phyloP scores from a whole-genome alignment of 1,140 invertebrate genomes.

The Vanessa tameamea region DNA sequence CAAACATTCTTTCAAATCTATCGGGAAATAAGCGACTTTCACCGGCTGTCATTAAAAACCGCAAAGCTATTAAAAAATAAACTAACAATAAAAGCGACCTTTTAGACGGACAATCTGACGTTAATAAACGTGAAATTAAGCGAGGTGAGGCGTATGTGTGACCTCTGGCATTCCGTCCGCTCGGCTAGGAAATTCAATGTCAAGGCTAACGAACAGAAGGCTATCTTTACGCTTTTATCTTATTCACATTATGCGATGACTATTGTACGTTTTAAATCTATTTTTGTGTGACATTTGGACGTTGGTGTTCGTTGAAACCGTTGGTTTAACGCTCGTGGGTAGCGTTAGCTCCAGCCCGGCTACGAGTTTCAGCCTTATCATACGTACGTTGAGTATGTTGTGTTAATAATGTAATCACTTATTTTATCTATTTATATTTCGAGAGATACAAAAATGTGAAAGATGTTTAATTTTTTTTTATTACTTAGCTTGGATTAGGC shows the following conservation, averaged over 20 bases:
- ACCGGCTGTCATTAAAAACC: background rate
- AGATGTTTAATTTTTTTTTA: too few species aligned
- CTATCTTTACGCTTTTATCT: slow-evolving; percentile 1
- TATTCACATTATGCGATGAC: background rate
- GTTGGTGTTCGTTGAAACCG: too few species aligned
- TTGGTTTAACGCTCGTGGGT: too few species aligned
- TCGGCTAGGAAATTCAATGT: background rate
- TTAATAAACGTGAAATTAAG: slow-evolving; percentile 4
- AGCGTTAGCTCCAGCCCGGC: too few species aligned
- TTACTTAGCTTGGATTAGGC: too few species aligned
- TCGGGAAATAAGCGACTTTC: too few species aligned
- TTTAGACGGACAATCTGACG: slow-evolving; percentile 2
- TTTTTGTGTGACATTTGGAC: background rate
- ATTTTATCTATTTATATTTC: too few species aligned
- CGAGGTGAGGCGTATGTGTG: background rate
- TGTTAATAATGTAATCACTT: too few species aligned
- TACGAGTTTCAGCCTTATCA: too few species aligned
- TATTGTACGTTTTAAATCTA: slow-evolving; percentile 3
- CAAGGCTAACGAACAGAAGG: background rate
- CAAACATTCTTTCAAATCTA: too few species aligned
- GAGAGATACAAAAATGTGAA: too few species aligned
- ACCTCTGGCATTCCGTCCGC: background rate
- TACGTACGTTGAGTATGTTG: too few species aligned
- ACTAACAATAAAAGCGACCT: slow-evolving; percentile 4
- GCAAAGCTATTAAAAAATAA: background rate